phyloP scores from a whole-genome alignment of 2,888 invertebrate genomes.

The Drosophila villosipedis region DNA sequence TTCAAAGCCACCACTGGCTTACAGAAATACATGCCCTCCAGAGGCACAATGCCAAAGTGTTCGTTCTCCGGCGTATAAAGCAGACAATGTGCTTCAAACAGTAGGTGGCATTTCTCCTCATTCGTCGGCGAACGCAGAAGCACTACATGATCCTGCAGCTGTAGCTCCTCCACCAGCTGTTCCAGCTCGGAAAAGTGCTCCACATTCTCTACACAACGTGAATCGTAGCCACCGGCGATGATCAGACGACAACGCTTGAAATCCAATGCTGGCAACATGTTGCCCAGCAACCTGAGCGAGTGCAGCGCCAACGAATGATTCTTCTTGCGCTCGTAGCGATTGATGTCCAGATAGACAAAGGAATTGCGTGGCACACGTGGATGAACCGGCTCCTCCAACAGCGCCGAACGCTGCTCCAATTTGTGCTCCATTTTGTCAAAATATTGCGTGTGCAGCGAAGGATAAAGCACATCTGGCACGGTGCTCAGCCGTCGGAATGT shows the following conservation, averaged over 20 bases:
- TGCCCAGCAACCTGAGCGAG: conserved; percentile 90
- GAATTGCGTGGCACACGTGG: conserved; percentile 86
- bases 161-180: conserved; percentile 88
- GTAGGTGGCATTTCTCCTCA: conserved; percentile 91
- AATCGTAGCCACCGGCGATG: conserved; percentile 98
- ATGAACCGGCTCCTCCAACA: conserved; percentile 68
- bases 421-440: conserved; percentile 87
- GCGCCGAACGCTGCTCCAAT: conserved; percentile 83
- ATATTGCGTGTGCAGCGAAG: conserved; percentile 93
- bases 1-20: conserved; percentile 98
- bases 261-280: conserved; percentile 86
- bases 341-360: conserved; percentile 95
- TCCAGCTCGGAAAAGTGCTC: conserved; percentile 92
- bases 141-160: conserved; percentile 90
- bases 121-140: conserved; percentile 96
- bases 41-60: conserved; percentile 99
- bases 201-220: conserved; percentile 93
- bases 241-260: conserved; percentile 92
- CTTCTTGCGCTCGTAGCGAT: conserved; percentile 98
- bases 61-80: conserved; percentile 98
- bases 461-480: conserved; percentile 94
- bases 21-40: conserved; percentile 98
- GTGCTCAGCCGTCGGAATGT: conserved; percentile 92
- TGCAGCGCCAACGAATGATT: conserved; percentile 94
- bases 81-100: conserved; percentile 91